Evolutionary conservation across 2,797 vertebrate genomes (phyloP), one percentile per base, ranked within the genome.

Genomic region (Borostomias antarcticus): DNA sequence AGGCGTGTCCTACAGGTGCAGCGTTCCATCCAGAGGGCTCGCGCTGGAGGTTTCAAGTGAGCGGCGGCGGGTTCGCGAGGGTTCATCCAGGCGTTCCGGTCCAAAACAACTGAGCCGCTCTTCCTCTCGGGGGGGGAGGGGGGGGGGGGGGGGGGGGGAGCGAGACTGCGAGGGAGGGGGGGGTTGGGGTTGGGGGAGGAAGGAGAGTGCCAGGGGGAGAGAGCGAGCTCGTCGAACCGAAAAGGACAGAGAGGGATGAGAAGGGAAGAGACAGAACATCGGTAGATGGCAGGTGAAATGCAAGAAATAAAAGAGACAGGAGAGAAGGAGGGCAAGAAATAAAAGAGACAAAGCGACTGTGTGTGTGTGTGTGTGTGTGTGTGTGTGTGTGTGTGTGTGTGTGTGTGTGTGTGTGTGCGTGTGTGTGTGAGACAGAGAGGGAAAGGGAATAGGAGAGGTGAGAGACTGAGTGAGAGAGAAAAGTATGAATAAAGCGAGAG

Each of bases 41-140:
- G n/a, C n/a, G n/a, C n/a, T n/a, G n/a, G n/a, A n/a, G n/a, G n/a
- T n/a, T n/a, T n/a, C n/a, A n/a, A n/a, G n/a, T n/a, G n/a, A n/a
- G n/a, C n/a, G n/a, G n/a, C n/a, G n/a, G n/a, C 1, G 9, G 17
- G 25, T 25, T 68, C 32, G 21, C 56, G 28, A n/a, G 11, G 53
- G 53, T 19, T n/a, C 17, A 2, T n/a, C 52, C 58, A 56, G 43
- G 62, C 61, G 69, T 29, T 50, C 10, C n/a, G 5, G 3, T 28
- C 10, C 2, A n/a, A n/a, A n/a, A n/a, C n/a, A n/a, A n/a, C n/a
- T n/a, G n/a, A n/a, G n/a, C n/a, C n/a, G n/a, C n/a, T n/a, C n/a
- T n/a, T n/a, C n/a, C n/a, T n/a, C n/a, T n/a, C n/a, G n/a, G n/a
- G 2, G 29, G 50, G 43, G 21, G 33, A 40, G 21, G 7, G 11